Base-by-base conservation (phyloP, 1,140 invertebrate genomes). In the Drosophila seguyi region DNA sequence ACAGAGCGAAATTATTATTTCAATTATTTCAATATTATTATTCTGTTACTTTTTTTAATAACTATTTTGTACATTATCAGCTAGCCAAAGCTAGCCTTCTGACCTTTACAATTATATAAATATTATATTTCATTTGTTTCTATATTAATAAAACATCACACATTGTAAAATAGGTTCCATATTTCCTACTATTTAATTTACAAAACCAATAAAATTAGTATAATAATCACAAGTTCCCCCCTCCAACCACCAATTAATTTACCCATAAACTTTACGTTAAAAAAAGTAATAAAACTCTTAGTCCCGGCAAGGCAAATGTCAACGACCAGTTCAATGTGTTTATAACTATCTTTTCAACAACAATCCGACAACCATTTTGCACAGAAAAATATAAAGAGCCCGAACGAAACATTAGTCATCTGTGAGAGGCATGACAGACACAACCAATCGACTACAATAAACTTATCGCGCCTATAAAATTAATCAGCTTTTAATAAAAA, bases 381-480 rank as follows among this genome's bases (percentile, higher is more conserved):
- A 53, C 38, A 83, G 80, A 87, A 31, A 18, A 50, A 45, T 8
- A 44, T 3, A 29, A 83, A 88, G 75, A 87, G 83, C 38, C n/a
- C n/a, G n/a, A n/a, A n/a, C 60, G 45, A 42, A 42, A 77, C 80
- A 88, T 88, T 88, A 88, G 84, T 87, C 84, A 87, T 80, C 84
- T 74, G 63, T 41, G 50, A 62, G 61, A 48, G 80, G 42, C 60
- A 61, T 60, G 58, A 81, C 61, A 50, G 67, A 72, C 65, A 57
- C 47, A 27, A 60, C 45, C 73, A 77, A 59, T 42, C 61, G 68
- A 63, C 82, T 66, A 80, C 76, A 88, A 83, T 80, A 76, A 83
- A 87, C 78, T 90, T 90, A 90, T 90, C 85, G 85, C 77, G 78
- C 75, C 85, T 90, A 85, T 85, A 90, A 90, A 90, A 79, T 90